Percentiles rank a stretch among this genome's conserved stretches.
Conservation (phyloP, 2,888 invertebrate species). For the Yponomeuta malinellus region DNA sequence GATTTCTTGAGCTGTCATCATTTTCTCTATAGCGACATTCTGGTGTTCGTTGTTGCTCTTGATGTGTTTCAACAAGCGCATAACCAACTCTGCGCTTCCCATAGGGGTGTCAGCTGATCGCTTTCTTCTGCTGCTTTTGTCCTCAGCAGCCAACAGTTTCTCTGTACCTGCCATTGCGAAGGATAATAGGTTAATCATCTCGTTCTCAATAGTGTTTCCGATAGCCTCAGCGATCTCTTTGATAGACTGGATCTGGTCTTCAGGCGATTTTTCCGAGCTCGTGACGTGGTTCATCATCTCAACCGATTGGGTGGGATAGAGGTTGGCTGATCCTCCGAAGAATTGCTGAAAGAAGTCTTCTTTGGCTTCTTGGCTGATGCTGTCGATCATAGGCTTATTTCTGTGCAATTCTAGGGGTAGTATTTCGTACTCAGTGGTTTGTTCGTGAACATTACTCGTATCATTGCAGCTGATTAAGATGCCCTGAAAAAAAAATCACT, state of each 20-base stretch:
- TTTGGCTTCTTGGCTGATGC: constrained; percentile 24
- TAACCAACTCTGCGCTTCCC: constrained; percentile 54
- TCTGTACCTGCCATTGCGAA: constrained; percentile 40
- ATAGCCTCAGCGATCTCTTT: constrained; percentile 54
- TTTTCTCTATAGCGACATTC: constrained; percentile 67
- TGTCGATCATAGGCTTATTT: neutral
- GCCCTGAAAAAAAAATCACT: constrained; percentile 31
- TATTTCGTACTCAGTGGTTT: neutral
- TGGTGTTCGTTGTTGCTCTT: constrained; percentile 64
- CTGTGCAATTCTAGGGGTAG: neutral
- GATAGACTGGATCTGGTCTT: constrained; percentile 59
- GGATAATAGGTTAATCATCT: constrained; percentile 51
- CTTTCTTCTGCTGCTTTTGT: constrained; percentile 39
- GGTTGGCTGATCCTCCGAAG: constrained; percentile 29
- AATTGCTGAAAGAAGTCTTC: constrained; percentile 53
- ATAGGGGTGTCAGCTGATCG: constrained; percentile 56
- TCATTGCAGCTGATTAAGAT: constrained; percentile 27
- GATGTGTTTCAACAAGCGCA: constrained; percentile 58
- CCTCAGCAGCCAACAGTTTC: constrained; percentile 29
- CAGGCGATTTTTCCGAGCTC: constrained; percentile 45
- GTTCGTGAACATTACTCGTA: neutral
- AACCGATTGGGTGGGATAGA: constrained; percentile 45
- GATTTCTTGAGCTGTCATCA: constrained; percentile 69
- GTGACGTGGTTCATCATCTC: constrained; percentile 51
- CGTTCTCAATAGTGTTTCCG: constrained; percentile 45